These are phyloP conservation scores for Brachyhypopomus occidentalis DNA, from an alignment of 2,113 vertebrate genomes.

Conservation along the genomic window DNA sequence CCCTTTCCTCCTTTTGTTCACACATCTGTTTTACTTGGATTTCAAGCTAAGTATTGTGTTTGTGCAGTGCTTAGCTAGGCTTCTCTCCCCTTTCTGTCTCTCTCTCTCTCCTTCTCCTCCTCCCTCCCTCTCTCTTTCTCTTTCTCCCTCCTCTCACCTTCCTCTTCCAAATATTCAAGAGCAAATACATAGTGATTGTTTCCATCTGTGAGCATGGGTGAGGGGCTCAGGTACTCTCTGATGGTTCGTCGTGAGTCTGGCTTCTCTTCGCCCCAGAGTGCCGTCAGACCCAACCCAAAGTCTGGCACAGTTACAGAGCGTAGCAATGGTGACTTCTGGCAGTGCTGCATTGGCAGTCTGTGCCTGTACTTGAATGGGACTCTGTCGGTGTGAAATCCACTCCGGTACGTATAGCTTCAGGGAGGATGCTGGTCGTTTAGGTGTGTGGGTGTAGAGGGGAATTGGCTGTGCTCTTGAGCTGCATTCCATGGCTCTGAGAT, in stretches of 20 bases:
- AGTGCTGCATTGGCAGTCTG: constrained; percentile 46
- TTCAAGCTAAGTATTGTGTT: constrained; percentile 26
- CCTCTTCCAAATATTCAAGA: constrained; percentile 46
- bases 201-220: constrained; percentile 60
- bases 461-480: not conserved
- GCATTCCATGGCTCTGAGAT: not conserved
- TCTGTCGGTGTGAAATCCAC: not conserved
- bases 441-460: not conserved
- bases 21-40: constrained; percentile 70
- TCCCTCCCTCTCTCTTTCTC: constrained; percentile 37
- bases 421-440: not conserved
- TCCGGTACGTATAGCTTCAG: not conserved
- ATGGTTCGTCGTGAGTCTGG: constrained; percentile 40
- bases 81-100: constrained; percentile 21
- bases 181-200: constrained; percentile 54
- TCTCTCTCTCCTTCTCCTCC: constrained; percentile 43
- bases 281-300: too few relatives aligned
- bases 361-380: not conserved
- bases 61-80: constrained; percentile 33
- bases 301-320: not conserved
- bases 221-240: constrained; percentile 59
- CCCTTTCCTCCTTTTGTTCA: constrained; percentile 58
- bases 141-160: constrained; percentile 47
- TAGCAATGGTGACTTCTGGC: constrained; percentile 21
- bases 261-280: not conserved